phyloP scores from a whole-genome alignment of 2,888 invertebrate species.

The Metopia argyrocephala region DNA sequence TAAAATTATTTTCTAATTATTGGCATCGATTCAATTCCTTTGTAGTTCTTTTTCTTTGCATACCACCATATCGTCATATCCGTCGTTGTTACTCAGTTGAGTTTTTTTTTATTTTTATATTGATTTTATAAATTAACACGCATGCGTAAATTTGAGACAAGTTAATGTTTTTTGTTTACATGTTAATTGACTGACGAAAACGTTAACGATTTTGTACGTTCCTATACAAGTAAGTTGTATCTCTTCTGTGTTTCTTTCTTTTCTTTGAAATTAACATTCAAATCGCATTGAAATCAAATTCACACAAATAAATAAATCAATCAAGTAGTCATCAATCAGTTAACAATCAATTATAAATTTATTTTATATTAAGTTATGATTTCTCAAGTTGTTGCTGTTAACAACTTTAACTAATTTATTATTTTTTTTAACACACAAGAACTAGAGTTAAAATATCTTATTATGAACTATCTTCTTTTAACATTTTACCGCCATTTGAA shows the following conservation, averaged over 20 bases:
- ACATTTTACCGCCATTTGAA: not conserved
- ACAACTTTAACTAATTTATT: not conserved
- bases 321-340: not conserved
- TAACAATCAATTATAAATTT: not conserved
- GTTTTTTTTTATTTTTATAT: slow-evolving; percentile 31
- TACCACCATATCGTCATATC: not conserved
- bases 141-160: slow-evolving; percentile 44
- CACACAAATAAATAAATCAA: not conserved
- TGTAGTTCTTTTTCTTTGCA: not conserved
- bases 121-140: slow-evolving; percentile 46
- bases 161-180: slow-evolving; percentile 17
- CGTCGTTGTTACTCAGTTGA: slow-evolving; percentile 11
- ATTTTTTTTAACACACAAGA: not conserved
- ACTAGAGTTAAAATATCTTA: not conserved
- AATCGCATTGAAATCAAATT: not conserved
- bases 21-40: not conserved
- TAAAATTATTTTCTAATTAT: not conserved
- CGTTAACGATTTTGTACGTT: not conserved
- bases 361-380: not conserved
- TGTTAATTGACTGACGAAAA: slow-evolving; percentile 30
- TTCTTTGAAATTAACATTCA: not conserved
- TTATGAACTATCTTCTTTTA: too few relatives aligned
- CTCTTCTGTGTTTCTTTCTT: not conserved
- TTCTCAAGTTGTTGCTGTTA: not conserved
- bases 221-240: too few relatives aligned